Conservation (phyloP, 2,797 vertebrate species). For the Phrynocephalus forsythii region DNA sequence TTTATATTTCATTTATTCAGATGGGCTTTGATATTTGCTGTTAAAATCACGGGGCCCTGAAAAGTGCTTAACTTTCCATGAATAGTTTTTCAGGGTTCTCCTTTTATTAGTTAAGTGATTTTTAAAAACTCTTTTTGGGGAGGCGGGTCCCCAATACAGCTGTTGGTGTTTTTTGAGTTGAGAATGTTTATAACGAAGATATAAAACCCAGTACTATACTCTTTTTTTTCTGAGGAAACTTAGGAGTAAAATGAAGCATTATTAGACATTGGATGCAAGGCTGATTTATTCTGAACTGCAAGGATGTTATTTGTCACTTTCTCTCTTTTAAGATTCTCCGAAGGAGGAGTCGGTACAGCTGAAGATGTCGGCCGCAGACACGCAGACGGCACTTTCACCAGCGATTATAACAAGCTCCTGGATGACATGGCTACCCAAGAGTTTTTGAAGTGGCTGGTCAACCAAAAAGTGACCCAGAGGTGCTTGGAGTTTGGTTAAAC, state of each 20-base stretch:
- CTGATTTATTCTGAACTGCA: constrained; percentile 40
- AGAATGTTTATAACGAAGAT: fast-evolving
- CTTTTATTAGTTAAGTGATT: background rate
- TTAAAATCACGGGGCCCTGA: background rate
- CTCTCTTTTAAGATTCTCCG: constrained; percentile 81
- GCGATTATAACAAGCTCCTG: constrained; percentile 93
- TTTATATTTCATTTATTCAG: background rate
- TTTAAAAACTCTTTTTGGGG: background rate
- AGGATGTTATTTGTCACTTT: constrained; percentile 45
- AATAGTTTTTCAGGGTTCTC: background rate
- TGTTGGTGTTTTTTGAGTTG: background rate
- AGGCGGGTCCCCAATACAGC: background rate
- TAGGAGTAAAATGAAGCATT: constrained; percentile 3
- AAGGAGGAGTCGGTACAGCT: constrained; percentile 73
- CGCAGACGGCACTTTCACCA: constrained; percentile 95
- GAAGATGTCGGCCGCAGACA: constrained; percentile 86
- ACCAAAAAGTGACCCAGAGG: constrained; percentile 86
- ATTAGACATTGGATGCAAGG: background rate
- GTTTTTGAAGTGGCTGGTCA: constrained; percentile 96
- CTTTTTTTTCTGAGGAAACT: background rate
- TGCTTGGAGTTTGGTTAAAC: constrained; percentile 63
- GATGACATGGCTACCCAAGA: constrained; percentile 94
- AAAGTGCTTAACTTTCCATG: background rate
- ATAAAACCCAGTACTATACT: background rate
- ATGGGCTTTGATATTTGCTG: background rate